Percentiles rank a stretch among this genome's conserved stretches.
phyloP scores from a whole-genome alignment of 2,888 invertebrate genomes.

The Drosophila borealis region DNA sequence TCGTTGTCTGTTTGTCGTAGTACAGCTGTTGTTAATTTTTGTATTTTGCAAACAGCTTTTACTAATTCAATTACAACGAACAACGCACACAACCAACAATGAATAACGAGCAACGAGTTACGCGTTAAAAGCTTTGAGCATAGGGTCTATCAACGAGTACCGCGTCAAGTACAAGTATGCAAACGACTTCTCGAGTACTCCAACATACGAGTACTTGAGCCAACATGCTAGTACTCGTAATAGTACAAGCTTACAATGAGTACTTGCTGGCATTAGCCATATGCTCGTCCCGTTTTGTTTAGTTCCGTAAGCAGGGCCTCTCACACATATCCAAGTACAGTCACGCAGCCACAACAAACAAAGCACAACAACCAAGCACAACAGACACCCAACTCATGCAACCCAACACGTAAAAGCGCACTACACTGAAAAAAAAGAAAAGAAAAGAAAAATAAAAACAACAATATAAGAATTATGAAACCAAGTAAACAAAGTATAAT shows the following conservation, averaged over 20 bases:
- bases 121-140: slow-evolving; percentile 17
- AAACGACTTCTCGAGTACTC: neutral
- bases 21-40: slow-evolving; percentile 50
- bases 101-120: slow-evolving; percentile 36
- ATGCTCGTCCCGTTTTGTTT: slow-evolving; percentile 1
- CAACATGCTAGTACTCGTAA: too few species aligned
- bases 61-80: slow-evolving; percentile 46
- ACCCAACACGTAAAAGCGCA: slow-evolving; percentile 45
- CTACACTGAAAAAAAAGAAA: slow-evolving; percentile 43
- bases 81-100: slow-evolving; percentile 29
- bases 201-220: neutral
- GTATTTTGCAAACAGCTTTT: slow-evolving; percentile 58
- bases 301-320: slow-evolving; percentile 19
- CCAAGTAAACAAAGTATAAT: slow-evolving; percentile 19
- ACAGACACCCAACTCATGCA: slow-evolving; percentile 48
- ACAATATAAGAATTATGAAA: too few species aligned
- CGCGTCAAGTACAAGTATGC: neutral
- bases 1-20: slow-evolving; percentile 35
- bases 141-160: slow-evolving; percentile 2
- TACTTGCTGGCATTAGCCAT: neutral
- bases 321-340: slow-evolving; percentile 32
- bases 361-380: slow-evolving; percentile 24
- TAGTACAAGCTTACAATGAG: too few species aligned
- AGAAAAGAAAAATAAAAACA: slow-evolving; percentile 1
- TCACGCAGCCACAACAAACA: slow-evolving; percentile 31